Evolutionary conservation across 2,888 invertebrate genomes (phyloP), one percentile per base, ranked within the genome.

Genomic region (Romanomermis culicivorax): DNA sequence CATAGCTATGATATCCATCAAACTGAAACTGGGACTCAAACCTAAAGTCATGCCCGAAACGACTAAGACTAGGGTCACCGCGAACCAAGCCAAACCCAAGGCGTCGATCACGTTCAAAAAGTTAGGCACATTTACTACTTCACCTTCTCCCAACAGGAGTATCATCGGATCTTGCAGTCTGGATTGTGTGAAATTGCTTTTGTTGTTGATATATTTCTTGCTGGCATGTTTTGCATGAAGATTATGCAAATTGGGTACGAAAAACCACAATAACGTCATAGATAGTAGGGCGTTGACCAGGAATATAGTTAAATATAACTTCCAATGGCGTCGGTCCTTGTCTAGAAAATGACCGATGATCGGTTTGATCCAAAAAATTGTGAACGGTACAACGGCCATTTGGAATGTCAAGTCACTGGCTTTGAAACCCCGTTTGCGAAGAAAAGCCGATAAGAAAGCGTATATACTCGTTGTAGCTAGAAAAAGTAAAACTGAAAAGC

Each of bases 401-500:
- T 51, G 50, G n/a, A 25, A 20, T 3, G 53, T 51, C 7, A 53
- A 25, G 26, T 53, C 53, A 3, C 27, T 47, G 3, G 49, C 24
- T 7, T 26, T 45, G 45, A 51, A 53, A 29, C 53, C 53, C 20
- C 47, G 47, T 25, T 53, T 23, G 3, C 24, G 20, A 14, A 53
- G 45, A 20, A 53, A 23, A 25, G 50, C 48, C 3, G 53, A 47
- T 23, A 53, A 25, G 24, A 51, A 53, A n/a, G 36, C 17, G 3
- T 11, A 25, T 17, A 53, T 20, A 2, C 3, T 4, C 3, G 30
- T 4, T 7, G 27, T 27, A 23, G 30, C 55, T 54, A 24, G 20
- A 30, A 27, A 67, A 68, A 29, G 66, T 63, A 36, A 64, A 62
- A 58, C 68, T n/a, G n/a, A n/a, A n/a, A n/a, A n/a, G n/a, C n/a